phyloP scores from a whole-genome alignment of 37 sponge, comb jelly and placozoan species.

The Axinella damicornis region DNA sequence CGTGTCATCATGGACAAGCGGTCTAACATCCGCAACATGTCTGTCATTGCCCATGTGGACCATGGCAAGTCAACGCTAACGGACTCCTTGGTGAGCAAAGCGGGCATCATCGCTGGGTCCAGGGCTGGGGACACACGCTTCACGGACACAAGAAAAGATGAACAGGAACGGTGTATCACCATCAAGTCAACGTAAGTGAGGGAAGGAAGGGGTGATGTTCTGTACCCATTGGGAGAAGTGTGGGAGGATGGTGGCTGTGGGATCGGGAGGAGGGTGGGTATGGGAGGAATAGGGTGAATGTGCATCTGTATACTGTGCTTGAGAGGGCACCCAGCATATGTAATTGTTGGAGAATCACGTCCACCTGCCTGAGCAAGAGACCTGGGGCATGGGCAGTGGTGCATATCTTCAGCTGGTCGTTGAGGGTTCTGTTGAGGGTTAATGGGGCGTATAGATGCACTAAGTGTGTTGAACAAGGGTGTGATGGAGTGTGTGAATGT shows the following conservation, averaged over 20 bases:
- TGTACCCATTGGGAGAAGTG: not conserved
- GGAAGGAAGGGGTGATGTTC: too few relatives aligned
- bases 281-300: too few relatives aligned
- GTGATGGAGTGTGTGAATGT: not conserved
- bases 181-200: slow-evolving; percentile 97
- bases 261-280: not conserved
- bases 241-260: not conserved
- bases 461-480: not conserved
- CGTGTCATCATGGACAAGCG: slow-evolving; percentile 99
- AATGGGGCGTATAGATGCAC: too few relatives aligned
- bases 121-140: slow-evolving; percentile 96
- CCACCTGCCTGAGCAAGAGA: too few relatives aligned
- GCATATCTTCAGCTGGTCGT: too few relatives aligned
- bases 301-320: too few relatives aligned
- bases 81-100: slow-evolving; percentile 97
- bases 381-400: too few relatives aligned
- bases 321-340: too few relatives aligned
- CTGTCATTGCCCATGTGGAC: slow-evolving; percentile 99
- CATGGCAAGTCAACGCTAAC: slow-evolving; percentile 99
- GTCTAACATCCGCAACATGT: slow-evolving; percentile 99
- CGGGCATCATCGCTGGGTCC: slow-evolving; percentile 96
- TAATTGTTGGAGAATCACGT: too few relatives aligned
- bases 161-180: slow-evolving; percentile 99
- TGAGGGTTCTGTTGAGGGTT: too few relatives aligned
- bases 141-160: slow-evolving; percentile 99